These are phyloP conservation scores for Potamilus streckersoni DNA, from an alignment of 1,140 invertebrate species.

Conservation along the genomic window DNA sequence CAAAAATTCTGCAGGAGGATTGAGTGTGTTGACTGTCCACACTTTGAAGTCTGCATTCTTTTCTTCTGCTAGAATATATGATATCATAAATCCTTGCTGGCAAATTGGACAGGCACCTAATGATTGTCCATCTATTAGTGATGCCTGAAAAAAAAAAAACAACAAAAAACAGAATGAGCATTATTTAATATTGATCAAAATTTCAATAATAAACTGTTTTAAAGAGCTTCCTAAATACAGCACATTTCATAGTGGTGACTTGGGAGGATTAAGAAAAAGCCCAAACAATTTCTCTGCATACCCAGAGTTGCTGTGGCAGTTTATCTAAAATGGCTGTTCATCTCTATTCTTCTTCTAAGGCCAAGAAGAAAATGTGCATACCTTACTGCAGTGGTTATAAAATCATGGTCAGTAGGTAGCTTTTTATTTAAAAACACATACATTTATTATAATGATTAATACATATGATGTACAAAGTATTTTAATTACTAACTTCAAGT, in stretches of 20 bases:
- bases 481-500: no score
- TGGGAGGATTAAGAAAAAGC: not conserved
- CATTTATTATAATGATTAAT: no score
- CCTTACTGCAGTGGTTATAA: no score
- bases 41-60: conserved; percentile 62
- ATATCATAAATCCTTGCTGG: conserved; percentile 64
- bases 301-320: not conserved
- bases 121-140: conserved; percentile 60
- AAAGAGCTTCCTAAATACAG: not conserved
- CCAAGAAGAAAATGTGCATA: no score
- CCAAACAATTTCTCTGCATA: not conserved
- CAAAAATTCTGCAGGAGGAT: conserved; percentile 59
- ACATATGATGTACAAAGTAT: no score
- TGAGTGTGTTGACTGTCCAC: conserved; percentile 60
- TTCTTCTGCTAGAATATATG: conserved; percentile 59
- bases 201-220: not conserved
- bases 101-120: conserved; percentile 63
- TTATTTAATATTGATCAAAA: not conserved
- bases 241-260: not conserved
- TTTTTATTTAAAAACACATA: no score
- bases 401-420: no score
- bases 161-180: not conserved
- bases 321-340: not conserved
- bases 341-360: no score
- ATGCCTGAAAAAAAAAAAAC: conserved; percentile 46